Conservation (phyloP, 2,797 vertebrate species). For the Stomatorhinus walkeri region DNA sequence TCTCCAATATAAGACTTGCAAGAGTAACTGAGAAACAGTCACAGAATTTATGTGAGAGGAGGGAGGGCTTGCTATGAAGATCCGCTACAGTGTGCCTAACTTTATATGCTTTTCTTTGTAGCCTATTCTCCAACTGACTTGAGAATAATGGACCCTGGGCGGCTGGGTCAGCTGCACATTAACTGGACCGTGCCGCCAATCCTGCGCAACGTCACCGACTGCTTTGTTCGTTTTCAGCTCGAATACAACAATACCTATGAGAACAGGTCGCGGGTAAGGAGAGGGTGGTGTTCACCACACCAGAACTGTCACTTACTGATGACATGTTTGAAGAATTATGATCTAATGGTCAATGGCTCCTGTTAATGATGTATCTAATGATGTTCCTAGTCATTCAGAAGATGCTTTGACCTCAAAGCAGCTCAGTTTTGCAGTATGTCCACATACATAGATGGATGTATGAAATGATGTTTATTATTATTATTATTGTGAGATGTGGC, state of each 20-base stretch:
- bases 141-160: constrained; percentile 48
- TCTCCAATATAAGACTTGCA: background rate
- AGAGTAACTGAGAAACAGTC: background rate
- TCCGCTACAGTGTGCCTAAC: background rate
- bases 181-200: constrained; percentile 49
- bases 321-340: background rate
- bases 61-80: background rate
- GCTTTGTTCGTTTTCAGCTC: constrained; percentile 49
- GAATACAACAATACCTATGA: constrained; percentile 52
- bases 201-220: constrained; percentile 41
- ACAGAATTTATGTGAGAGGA: background rate
- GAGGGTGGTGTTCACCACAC: background rate
- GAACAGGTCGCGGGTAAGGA: constrained; percentile 51
- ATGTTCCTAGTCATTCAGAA: background rate
- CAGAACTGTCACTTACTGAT: background rate
- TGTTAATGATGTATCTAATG: background rate
- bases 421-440: background rate
- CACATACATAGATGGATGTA: background rate
- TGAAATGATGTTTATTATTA: background rate
- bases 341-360: background rate
- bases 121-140: constrained; percentile 54
- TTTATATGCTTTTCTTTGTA: constrained; percentile 28
- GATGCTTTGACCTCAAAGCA: background rate
- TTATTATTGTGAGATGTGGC: background rate
- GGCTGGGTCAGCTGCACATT: constrained; percentile 53